phyloP scores from a whole-genome alignment of 1,140 invertebrate genomes.

The Macrobrachium nipponense region DNA sequence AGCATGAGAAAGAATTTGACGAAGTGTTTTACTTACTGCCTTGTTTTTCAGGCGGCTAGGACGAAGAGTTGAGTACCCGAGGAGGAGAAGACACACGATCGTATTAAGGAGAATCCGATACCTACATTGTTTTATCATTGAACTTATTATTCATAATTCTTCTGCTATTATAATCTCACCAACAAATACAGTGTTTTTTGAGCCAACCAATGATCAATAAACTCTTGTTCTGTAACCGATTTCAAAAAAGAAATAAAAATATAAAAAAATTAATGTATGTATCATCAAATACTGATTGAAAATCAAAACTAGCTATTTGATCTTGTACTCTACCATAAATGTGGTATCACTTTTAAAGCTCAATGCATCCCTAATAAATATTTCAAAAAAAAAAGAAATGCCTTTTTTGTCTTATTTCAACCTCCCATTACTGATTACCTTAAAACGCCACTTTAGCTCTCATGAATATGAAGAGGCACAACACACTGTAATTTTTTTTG shows the following conservation, averaged over 20 bases:
- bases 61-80: conserved; percentile 73
- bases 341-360: no score
- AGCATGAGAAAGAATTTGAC: no score
- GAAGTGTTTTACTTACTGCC: conserved; percentile 30
- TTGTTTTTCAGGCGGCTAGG: conserved; percentile 68
- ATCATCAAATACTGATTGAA: no score
- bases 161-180: conserved; percentile 20
- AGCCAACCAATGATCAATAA: conserved; percentile 40
- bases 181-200: conserved; percentile 14
- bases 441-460: background rate
- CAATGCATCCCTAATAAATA: no score
- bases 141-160: conserved; percentile 15
- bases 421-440: background rate
- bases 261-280: background rate
- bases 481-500: no score
- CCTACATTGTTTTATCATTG: conserved; percentile 4
- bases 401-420: no score
- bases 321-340: no score
- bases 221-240: conserved; percentile 18
- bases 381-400: no score
- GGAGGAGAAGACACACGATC: conserved; percentile 72
- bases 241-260: background rate
- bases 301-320: no score
- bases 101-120: conserved; percentile 65
- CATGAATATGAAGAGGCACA: background rate